Evolutionary conservation across 2,113 vertebrate species (phyloP).

Genomic region (Tinamus guttatus): DNA sequence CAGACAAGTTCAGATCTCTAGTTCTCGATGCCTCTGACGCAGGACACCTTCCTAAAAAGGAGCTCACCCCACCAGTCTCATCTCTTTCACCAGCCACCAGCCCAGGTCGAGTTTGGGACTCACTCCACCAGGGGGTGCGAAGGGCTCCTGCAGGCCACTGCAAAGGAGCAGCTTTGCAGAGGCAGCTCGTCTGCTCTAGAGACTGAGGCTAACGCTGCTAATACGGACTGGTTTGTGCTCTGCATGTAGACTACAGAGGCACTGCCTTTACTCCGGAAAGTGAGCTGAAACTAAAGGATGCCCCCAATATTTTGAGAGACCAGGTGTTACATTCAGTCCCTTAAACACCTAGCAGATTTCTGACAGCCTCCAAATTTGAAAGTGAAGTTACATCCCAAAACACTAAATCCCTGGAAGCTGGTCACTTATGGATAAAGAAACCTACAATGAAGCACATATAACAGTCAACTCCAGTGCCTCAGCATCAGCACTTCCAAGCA

Average conservation of each 20-base stretch:
- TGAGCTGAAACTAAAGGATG: background rate
- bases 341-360: background rate
- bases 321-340: background rate
- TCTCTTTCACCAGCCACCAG: rapidly evolving
- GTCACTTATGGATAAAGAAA: rapidly evolving
- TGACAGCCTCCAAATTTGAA: background rate
- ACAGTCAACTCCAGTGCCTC: background rate
- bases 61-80: background rate
- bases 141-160: background rate
- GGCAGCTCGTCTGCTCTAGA: background rate
- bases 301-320: background rate
- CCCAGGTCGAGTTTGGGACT: background rate
- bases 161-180: too few relatives aligned
- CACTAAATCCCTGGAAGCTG: background rate
- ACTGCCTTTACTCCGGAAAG: background rate
- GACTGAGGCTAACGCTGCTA: background rate
- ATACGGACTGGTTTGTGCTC: background rate
- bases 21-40: background rate
- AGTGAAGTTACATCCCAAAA: background rate
- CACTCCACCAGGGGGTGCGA: conserved; percentile 17
- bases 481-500: background rate
- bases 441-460: background rate
- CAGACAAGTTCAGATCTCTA: background rate
- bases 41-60: background rate
- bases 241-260: background rate